Evolutionary conservation across 1,140 invertebrate genomes (phyloP), one percentile per base, ranked within the genome.

Genomic region (Heliothis subflexa): DNA sequence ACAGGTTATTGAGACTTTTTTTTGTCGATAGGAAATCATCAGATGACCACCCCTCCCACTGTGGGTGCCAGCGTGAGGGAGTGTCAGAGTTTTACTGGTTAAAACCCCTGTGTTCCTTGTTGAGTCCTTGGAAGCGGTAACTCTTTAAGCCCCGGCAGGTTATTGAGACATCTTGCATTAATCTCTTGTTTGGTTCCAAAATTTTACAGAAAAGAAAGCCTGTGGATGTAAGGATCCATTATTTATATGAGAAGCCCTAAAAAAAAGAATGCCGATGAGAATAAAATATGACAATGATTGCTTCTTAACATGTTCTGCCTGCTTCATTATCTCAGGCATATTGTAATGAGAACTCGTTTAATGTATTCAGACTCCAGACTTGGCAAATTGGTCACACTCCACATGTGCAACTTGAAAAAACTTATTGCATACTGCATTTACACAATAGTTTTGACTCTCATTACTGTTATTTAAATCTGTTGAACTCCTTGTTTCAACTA

Each of bases 401-500:
- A 50, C 64, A 50, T 68, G 47, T 68, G 64, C 64, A 50, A 64
- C 61, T 45, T 64, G 13, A 68, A 68, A 68, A 68, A 50, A 45
- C 14, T 33, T 18, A 64, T 47, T 64, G 61, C 40, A 64, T 47
- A 68, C 33, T 68, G 64, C 64, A 68, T 68, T 68, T 25, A 49
- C 16, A 68, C 64, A 68, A 68, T 50, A 68, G 64, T 68, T 68
- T 68, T 68, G 45, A 68, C 64, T 68, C 64, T 68, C 64, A 68
- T 68, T 68, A 68, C 64, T n/a, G n/a, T 49, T 68, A 68, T 68
- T 68, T 68, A 68, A 68, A 68, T 49, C 47, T 68, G 45, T 50
- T 50, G 61, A 68, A 68, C 47, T 49, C 50, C 25, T 68, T 68
- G 45, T 68, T 13, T 50, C 25, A 13, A 68, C 16, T 57, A 25